Percentiles rank a stretch among this genome's conserved stretches.
Evolutionary conservation across 2,888 invertebrate genomes (phyloP).

Genomic region (Tortricodes alternella): DNA sequence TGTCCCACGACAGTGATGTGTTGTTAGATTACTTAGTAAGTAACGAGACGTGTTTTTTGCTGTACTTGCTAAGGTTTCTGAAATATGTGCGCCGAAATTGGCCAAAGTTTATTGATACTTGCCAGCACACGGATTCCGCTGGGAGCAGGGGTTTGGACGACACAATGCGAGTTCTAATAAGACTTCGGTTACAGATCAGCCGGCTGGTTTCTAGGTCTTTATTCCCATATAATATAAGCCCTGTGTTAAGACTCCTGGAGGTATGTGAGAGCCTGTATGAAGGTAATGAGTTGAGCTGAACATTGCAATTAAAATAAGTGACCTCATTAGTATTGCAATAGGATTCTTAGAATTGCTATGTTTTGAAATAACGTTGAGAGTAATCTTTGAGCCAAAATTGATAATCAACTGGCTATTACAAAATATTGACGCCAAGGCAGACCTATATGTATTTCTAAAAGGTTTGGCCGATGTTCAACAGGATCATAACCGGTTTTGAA

Average conservation of each 20-base stretch:
- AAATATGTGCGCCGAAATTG: slow-evolving; percentile 93
- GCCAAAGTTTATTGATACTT: slow-evolving; percentile 91
- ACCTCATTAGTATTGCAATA: no score
- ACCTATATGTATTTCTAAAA: no score
- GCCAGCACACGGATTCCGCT: slow-evolving; percentile 84
- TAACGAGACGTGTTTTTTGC: slow-evolving; percentile 94
- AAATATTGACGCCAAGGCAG: no score
- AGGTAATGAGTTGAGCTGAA: slow-evolving; percentile 90
- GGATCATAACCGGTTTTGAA: no score
- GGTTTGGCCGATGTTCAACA: no score
- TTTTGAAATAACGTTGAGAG: no score
- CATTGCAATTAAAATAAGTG: slow-evolving; percentile 19
- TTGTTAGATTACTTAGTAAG: slow-evolving; percentile 93
- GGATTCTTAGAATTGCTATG: no score
- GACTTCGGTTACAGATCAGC: slow-evolving; percentile 90
- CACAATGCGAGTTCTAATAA: slow-evolving; percentile 92
- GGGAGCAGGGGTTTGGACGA: slow-evolving; percentile 86
- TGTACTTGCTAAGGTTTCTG: slow-evolving; percentile 91
- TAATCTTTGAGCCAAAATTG: no score
- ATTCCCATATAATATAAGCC: slow-evolving; percentile 95
- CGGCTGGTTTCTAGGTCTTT: slow-evolving; percentile 91
- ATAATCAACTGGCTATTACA: no score
- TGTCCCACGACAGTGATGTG: slow-evolving; percentile 91
- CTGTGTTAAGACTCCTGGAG: slow-evolving; percentile 91
- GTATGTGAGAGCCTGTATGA: slow-evolving; percentile 93